These are phyloP conservation scores for Globia sparganii DNA, from an alignment of 2,888 invertebrate genomes.

Conservation along the genomic window DNA sequence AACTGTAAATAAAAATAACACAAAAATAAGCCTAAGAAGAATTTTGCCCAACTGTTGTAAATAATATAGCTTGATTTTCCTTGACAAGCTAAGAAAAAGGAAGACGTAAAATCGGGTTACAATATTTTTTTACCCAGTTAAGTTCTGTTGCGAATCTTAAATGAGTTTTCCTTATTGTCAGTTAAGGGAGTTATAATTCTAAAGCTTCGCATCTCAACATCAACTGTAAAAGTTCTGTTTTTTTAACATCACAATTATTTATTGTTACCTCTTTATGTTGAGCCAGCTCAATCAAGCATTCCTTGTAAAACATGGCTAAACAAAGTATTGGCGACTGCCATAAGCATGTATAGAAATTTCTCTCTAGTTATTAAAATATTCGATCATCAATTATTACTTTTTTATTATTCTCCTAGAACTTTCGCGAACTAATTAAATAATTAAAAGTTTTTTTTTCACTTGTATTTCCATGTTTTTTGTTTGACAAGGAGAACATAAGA, in stretches of 20 bases:
- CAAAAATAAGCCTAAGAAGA: background rate
- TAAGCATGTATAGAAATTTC: too few species aligned
- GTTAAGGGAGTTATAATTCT: background rate
- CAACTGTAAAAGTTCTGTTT: too few species aligned
- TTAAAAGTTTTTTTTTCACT: too few species aligned
- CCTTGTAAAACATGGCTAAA: background rate
- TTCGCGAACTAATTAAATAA: too few species aligned
- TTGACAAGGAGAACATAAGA: background rate
- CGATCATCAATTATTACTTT: too few species aligned
- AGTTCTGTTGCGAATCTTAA: slow-evolving; percentile 18
- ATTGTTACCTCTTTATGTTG: too few species aligned
- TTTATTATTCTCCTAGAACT: too few species aligned
- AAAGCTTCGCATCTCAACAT: background rate
- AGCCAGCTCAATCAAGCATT: slow-evolving; percentile 21
- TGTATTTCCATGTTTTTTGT: background rate
- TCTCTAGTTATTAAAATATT: too few species aligned
- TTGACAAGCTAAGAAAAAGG: slow-evolving; percentile 8
- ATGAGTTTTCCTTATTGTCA: background rate
- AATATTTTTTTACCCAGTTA: slow-evolving; percentile 27
- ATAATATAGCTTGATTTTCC: slow-evolving; percentile 16
- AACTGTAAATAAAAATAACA: background rate
- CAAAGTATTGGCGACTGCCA: background rate
- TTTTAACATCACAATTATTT: background rate
- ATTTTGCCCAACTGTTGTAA: background rate
- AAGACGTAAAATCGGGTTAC: slow-evolving; percentile 16